Conservation (phyloP, 2,113 vertebrate species). For the Oncorhynchus tshawytscha region DNA sequence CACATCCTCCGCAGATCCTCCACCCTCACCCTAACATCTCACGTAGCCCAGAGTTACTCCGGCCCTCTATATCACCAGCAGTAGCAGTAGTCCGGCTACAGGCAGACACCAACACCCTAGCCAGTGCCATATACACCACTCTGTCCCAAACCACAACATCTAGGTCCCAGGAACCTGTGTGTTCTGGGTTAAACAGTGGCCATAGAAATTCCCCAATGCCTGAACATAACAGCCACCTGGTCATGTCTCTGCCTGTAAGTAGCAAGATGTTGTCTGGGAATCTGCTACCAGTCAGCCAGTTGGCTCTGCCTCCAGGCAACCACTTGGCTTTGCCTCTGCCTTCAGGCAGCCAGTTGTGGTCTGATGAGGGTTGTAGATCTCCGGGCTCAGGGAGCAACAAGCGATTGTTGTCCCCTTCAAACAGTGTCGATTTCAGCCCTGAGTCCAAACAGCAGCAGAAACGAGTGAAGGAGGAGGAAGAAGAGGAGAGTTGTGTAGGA, state of each 20-base stretch:
- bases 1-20: slow-evolving; percentile 47
- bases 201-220: slow-evolving; percentile 61
- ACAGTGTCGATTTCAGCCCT: slow-evolving; percentile 84
- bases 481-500: slow-evolving; percentile 50
- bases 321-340: slow-evolving; percentile 62
- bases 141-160: slow-evolving; percentile 84
- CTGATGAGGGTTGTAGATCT: slow-evolving; percentile 68
- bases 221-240: slow-evolving; percentile 70
- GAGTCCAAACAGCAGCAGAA: slow-evolving; percentile 90
- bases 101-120: slow-evolving; percentile 81
- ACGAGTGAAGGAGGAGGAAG: slow-evolving; percentile 88
- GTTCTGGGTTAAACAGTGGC: slow-evolving; percentile 69
- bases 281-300: slow-evolving; percentile 63
- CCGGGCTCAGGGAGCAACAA: slow-evolving; percentile 84
- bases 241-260: slow-evolving; percentile 48
- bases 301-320: slow-evolving; percentile 30
- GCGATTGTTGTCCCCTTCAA: slow-evolving; percentile 88
- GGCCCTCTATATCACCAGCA: slow-evolving; percentile 74
- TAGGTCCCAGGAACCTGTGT: slow-evolving; percentile 72
- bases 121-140: slow-evolving; percentile 91
- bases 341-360: slow-evolving; percentile 61
- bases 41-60: slow-evolving; percentile 69
- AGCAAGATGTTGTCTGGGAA: slow-evolving; percentile 43
- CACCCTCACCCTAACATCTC: slow-evolving; percentile 68
- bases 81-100: slow-evolving; percentile 91